Evolutionary conservation across 2,888 invertebrate species (phyloP).

Genomic region (Hirtodrosophila confusa): DNA sequence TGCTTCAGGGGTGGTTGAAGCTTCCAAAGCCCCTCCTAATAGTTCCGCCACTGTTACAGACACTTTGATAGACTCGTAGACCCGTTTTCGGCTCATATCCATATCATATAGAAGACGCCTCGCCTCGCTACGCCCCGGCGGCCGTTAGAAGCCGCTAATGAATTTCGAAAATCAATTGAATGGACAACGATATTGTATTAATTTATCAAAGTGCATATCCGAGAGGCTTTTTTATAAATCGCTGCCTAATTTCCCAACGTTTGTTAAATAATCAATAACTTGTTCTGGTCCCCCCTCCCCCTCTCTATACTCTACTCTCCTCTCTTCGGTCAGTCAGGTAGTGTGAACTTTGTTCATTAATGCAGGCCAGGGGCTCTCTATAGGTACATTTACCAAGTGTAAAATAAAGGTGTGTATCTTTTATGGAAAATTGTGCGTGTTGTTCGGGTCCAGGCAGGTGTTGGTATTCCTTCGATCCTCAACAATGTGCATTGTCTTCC

Average conservation of each 20-base stretch:
- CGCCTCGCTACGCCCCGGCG: slow-evolving; percentile 44
- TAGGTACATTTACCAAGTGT: slow-evolving; percentile 64
- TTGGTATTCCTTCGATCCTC: slow-evolving; percentile 35
- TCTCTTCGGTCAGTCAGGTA: slow-evolving; percentile 32
- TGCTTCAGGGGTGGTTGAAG: too few relatives aligned
- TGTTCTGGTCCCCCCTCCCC: neutral
- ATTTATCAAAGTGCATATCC: slow-evolving; percentile 72
- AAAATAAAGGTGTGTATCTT: slow-evolving; percentile 76
- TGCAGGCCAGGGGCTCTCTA: slow-evolving; percentile 41
- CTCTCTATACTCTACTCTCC: too few relatives aligned
- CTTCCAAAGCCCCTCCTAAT: too few relatives aligned
- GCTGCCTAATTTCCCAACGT: slow-evolving; percentile 77
- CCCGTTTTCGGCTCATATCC: slow-evolving; percentile 32
- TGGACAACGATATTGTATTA: slow-evolving; percentile 70
- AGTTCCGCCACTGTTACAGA: too few relatives aligned
- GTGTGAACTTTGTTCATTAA: slow-evolving; percentile 76
- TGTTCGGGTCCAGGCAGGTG: slow-evolving; percentile 63
- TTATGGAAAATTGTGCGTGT: slow-evolving; percentile 69
- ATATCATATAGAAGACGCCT: slow-evolving; percentile 53
- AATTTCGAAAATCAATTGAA: slow-evolving; percentile 76
- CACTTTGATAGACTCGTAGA: slow-evolving; percentile 8
- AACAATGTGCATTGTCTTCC: slow-evolving; percentile 68
- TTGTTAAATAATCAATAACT: slow-evolving; percentile 75
- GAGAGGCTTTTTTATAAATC: slow-evolving; percentile 67
- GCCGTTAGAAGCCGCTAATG: slow-evolving; percentile 68